Evolutionary conservation across 2,113 vertebrate genomes (phyloP).

Genomic region (Chloebia gouldiae): DNA sequence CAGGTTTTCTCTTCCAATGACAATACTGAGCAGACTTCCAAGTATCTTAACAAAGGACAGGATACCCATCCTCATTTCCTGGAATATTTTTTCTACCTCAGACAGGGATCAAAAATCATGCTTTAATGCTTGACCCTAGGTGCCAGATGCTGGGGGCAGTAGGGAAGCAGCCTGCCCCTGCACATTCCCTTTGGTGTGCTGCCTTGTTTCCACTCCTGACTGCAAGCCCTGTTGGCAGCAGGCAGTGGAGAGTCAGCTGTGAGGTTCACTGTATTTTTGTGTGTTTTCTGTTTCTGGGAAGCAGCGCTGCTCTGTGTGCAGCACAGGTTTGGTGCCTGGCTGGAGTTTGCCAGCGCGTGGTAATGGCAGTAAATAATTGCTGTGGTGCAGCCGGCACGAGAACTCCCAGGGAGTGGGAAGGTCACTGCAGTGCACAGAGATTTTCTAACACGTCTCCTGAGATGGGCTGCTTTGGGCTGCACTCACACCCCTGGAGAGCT

Average conservation of each 20-base stretch:
- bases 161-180: neutral
- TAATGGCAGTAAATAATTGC: neutral
- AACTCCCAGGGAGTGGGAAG: neutral
- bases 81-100: neutral
- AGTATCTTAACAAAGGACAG: neutral
- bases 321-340: neutral
- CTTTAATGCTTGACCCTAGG: neutral
- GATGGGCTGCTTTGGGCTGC: neutral
- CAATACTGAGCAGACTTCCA: neutral
- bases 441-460: neutral
- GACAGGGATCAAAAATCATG: neutral
- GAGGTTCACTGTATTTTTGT: neutral
- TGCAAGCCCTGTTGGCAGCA: neutral
- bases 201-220: neutral
- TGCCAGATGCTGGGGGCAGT: neutral
- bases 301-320: neutral
- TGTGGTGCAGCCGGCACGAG: neutral
- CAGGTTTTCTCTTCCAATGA: neutral
- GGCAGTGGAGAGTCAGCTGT: neutral
- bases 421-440: neutral
- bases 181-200: neutral
- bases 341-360: rapidly evolving
- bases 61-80: neutral
- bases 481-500: neutral
- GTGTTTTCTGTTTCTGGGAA: neutral